These are phyloP conservation scores for Callionymus lyra DNA, from an alignment of 2,113 vertebrate genomes.

Conservation along the genomic window DNA sequence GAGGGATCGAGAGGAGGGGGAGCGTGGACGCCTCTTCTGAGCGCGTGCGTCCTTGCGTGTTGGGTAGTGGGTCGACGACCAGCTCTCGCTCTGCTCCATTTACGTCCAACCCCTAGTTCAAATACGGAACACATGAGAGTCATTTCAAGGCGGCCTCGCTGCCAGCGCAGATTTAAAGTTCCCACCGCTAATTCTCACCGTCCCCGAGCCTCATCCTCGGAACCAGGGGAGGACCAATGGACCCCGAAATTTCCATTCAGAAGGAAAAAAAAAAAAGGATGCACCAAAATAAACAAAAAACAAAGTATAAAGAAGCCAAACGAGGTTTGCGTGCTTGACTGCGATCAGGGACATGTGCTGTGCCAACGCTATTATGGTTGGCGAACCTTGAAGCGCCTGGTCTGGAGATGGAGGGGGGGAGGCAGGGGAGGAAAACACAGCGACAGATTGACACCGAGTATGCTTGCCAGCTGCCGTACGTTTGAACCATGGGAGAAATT, in stretches of 20 bases:
- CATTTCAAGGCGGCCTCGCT: constrained; percentile 43
- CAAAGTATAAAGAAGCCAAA: constrained; percentile 48
- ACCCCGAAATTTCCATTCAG: constrained; percentile 70
- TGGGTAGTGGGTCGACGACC: constrained; percentile 21
- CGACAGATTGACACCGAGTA: constrained; percentile 42
- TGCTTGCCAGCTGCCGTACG: constrained; percentile 46
- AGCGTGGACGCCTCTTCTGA: constrained; percentile 31
- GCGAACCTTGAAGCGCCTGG: constrained; percentile 59
- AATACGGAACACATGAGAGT: constrained; percentile 63
- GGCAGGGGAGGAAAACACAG: constrained; percentile 21
- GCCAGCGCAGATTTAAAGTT: constrained; percentile 38
- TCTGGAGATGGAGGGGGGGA: constrained; percentile 32
- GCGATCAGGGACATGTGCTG: constrained; percentile 35
- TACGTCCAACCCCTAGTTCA: constrained; percentile 54
- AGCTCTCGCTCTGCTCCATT: constrained; percentile 61
- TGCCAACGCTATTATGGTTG: constrained; percentile 66
- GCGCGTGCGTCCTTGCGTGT: constrained; percentile 24
- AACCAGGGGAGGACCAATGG: constrained; percentile 55
- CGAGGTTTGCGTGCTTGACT: constrained; percentile 40
- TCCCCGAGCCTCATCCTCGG: constrained; percentile 44
- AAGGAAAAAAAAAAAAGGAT: constrained; percentile 52
- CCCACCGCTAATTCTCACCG: constrained; percentile 35
- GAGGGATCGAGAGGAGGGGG: constrained; percentile 21
- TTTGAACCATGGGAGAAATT: constrained; percentile 60
- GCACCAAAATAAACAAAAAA: constrained; percentile 59